Base-by-base conservation (phyloP, 2,797 vertebrate species). In the Rhadinocentrus ornatus region DNA sequence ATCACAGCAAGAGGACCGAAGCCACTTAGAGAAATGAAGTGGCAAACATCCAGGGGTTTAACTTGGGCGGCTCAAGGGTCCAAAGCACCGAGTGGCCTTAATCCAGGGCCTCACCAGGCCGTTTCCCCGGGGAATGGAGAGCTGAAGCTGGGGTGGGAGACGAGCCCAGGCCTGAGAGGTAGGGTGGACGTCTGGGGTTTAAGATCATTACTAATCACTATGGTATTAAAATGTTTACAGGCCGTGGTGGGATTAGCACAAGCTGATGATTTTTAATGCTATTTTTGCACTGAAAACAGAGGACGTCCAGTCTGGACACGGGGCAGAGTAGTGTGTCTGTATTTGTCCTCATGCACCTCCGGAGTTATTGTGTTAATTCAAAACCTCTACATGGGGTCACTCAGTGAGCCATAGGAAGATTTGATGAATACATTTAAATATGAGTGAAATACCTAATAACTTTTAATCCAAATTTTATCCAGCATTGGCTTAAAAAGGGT, bases 11-110 rank as follows among this genome's bases (percentile, higher is more conserved):
- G 61, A 53, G 75, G 83, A 78, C 87, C 18, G 22, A 76, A 62
- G 88, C 81, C 89, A 85, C 86, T 92, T 84, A 88, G 86, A 85
- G 60, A 88, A 91, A 92, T 93, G 65, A 93, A 89, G 81, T 94
- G 93, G 92, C 89, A 18, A 55, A 55, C 20, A 66, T 91, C 91
- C 91, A 90, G 82, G 52, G 84, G 70, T 88, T 91, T 90, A 89
- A 89, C 86, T 90, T 88, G 74, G 16, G 7, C 75, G 64, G 62
- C 80, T 88, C 61, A 3, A 79, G 82, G 63, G 85, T 87, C 86
- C 83, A 85, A 86, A 86, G 86, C 83, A 74, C 66, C 37, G 81
- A 83, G 82, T 89, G 91, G 83, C 88, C 91, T 89, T 94, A 94
- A 94, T 93, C 92, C 92, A 76, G 89, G 86, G 86, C 58, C 87